Base-by-base conservation (phyloP, 2,113 vertebrate genomes). In the Catagonus wagneri region DNA sequence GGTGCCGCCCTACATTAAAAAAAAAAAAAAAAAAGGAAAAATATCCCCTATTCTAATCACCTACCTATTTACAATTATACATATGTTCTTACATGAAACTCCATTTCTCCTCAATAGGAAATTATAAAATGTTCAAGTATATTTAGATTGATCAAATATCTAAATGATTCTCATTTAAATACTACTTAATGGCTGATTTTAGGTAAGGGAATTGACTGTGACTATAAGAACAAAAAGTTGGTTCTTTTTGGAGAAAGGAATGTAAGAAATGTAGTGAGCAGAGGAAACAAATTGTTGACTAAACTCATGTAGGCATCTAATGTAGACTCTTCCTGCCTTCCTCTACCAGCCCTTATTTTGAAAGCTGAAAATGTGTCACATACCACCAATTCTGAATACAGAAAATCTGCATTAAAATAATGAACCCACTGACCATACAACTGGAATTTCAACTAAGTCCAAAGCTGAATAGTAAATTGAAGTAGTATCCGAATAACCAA, bases 331-430 rank as follows among this genome's bases (percentile, higher is more conserved):
- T 29, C 54, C 50, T 61, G 15, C 22, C 23, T 89, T 66, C 6
- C 20, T 63, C 74, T 56, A 54, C 17, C 7, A n/a, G 4, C 20
- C 56, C 14, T 14, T 34, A 36, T 17, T 63, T 22, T 25, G 58
- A 85, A 84, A 68, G n/a, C n/a, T n/a, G n/a, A 90, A 71, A 61
- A 69, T 44, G 1, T n/a, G 11, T 52, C 54, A 71, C 32, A 32
- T 32, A 23, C 54, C 50, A 29, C 63, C 54, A 23, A 36, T 25
- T 60, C 3, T 19, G 13, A 25, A 76, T 17, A 56, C 54, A 58
- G 44, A 96, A 79, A n/a, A 72, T 89, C 25, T 95, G 0, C 50
- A 80, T 84, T 50, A 63, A 83, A 69, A 83, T 72, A 90, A 79
- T 27, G 36, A 1, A 22, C 34, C 34, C 39, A 63, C 12, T 93